These are phyloP conservation scores for Echinops telfairi DNA, from an alignment of 2,113 vertebrate genomes.

Conservation along the genomic window DNA sequence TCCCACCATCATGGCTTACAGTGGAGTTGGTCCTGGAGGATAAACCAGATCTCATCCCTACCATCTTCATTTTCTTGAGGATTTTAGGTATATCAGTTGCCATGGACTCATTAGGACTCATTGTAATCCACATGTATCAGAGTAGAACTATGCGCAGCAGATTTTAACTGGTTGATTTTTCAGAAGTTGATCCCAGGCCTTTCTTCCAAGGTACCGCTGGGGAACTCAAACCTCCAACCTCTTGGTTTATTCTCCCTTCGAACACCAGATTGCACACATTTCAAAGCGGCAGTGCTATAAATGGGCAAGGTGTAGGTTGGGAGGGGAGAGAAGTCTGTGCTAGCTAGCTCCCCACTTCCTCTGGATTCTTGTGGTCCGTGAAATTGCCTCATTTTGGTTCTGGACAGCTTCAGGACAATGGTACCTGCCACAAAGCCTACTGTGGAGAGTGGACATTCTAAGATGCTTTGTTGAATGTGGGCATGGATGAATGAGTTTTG, in stretches of 20 bases:
- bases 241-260: too few relatives aligned
- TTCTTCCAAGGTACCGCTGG: too few relatives aligned
- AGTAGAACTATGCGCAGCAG: neutral
- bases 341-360: neutral
- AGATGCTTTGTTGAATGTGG: accelerated
- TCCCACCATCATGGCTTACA: neutral
- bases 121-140: neutral
- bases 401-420: neutral
- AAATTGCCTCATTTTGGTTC: too few relatives aligned
- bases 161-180: neutral
- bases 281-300: neutral
- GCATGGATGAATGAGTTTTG: neutral
- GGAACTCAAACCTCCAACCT: too few relatives aligned
- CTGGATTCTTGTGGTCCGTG: too few relatives aligned
- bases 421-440: accelerated
- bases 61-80: neutral
- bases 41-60: too few relatives aligned
- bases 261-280: neutral
- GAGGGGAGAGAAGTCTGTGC: neutral
- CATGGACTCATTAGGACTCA: neutral
- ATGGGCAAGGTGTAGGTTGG: neutral
- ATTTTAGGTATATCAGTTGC: neutral
- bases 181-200: neutral
- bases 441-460: accelerated
- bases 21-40: too few relatives aligned